Base-by-base conservation (phyloP, 2,888 invertebrate species). In the Lymantria dispar region DNA sequence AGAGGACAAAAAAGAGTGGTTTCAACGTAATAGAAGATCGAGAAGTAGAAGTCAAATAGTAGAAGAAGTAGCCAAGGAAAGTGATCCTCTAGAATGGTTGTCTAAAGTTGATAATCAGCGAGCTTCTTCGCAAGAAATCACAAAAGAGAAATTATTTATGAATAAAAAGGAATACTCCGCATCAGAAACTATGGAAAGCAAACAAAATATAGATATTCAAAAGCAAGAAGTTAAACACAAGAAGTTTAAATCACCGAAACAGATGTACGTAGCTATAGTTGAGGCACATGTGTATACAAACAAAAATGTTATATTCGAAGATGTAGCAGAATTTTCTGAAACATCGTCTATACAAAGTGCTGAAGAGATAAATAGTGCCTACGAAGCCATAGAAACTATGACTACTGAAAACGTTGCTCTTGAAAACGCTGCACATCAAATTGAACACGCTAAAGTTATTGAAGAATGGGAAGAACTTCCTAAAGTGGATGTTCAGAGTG, bases 271-370 rank as follows among this genome's bases (percentile, higher is more conserved):
- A 40, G 90, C 89, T 1, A 78, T 85, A 36, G 89, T 90, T n/a
- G 87, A 91, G 60, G 74, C 91, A 5, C 91, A 91, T 49, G 83
- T 86, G 7, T 90, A 85, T 22, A 88, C 90, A 3, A 89, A 90
- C 40, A 79, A 80, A 65, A 82, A 89, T 44, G 80, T 83, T 1
- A 84, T 91, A 44, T 76, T 87, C 43, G 79, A 84, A 61, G 80
- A 80, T 46, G 53, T 70, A 8, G 48, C 68, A 2, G 67, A 80
- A 56, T 68, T 78, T 48, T 76, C 80, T 13, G 80, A 85, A 67
- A 76, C 71, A 15, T 68, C 74, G n/a, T 78, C 70, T 37, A 59
- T 73, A 22, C 69, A 76, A 50, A 77, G 71, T 43, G 70, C 69
- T 43, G 74, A 79, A 54, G 70, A 77, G 62, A 64, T 69, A 0